These are phyloP conservation scores for Cyphomyrus plagiostoma DNA, from an alignment of 2,113 vertebrate genomes.

Conservation along the genomic window DNA sequence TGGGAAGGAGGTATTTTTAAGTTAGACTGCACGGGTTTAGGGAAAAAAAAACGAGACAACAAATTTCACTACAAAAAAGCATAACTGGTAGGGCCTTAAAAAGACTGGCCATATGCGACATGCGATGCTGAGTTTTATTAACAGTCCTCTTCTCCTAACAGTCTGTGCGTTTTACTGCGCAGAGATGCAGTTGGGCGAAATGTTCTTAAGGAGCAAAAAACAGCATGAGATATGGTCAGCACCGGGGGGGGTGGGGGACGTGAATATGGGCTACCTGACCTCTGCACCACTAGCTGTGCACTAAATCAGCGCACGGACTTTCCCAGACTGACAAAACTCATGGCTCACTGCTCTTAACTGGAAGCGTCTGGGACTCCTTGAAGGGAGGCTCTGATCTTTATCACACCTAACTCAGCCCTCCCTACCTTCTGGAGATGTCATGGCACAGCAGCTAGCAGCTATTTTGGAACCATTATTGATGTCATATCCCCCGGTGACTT, in stretches of 20 bases:
- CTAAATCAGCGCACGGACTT: slow-evolving; percentile 30
- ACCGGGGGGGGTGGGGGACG: not conserved
- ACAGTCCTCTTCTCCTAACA: not conserved
- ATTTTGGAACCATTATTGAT: not conserved
- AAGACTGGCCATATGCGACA: not conserved
- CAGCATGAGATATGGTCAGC: not conserved
- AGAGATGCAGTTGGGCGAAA: not conserved
- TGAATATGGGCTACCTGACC: not conserved
- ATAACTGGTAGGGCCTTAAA: not conserved
- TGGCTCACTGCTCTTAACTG: slow-evolving; percentile 55
- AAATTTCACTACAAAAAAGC: not conserved
- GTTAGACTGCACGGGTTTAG: not conserved
- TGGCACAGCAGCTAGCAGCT: not conserved
- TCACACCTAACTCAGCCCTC: slow-evolving; percentile 28
- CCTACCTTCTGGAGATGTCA: slow-evolving; percentile 20
- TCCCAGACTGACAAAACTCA: slow-evolving; percentile 60
- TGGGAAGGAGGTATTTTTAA: not conserved
- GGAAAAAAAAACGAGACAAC: not conserved
- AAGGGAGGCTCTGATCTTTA: slow-evolving; percentile 48
- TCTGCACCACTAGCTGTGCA: not conserved
- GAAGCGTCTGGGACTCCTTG: slow-evolving; percentile 60
- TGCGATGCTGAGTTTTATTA: not conserved
- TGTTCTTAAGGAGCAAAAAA: not conserved
- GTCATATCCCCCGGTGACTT: not conserved
- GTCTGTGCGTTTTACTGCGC: not conserved